A percentile compares a stretch with the other conserved stretches of the same genome.
Evolutionary conservation across 2,113 vertebrate species (phyloP).

Genomic region (Pipa parva): DNA sequence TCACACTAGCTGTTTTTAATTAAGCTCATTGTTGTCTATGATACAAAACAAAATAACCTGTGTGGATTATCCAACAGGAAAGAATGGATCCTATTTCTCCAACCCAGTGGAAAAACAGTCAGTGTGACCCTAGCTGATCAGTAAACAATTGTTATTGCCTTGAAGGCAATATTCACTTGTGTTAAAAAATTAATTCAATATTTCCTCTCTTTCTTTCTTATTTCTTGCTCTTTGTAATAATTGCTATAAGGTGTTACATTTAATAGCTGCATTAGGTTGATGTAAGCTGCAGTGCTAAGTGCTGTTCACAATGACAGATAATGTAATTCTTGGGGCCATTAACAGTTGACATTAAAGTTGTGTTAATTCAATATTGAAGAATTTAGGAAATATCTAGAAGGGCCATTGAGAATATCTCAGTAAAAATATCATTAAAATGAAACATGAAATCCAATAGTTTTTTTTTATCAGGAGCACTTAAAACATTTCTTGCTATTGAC

Average conservation of each 20-base stretch:
- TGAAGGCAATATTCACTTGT: no score
- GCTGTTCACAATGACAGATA: slow-evolving; percentile 28
- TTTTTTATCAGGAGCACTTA: slow-evolving; percentile 24
- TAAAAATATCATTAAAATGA: slow-evolving; percentile 17
- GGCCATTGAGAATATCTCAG: slow-evolving; percentile 8
- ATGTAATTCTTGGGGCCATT: slow-evolving; percentile 32
- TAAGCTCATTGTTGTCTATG: no score
- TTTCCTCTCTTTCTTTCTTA: no score
- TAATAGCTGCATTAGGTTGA: neutral
- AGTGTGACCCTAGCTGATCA: no score
- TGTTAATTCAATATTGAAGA: slow-evolving; percentile 12
- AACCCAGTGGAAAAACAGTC: no score
- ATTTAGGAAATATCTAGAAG: slow-evolving; percentile 5
- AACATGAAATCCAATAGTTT: slow-evolving; percentile 25
- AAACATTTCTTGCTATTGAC: neutral
- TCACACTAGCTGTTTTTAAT: no score
- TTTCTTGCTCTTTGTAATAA: neutral
- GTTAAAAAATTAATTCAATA: no score
- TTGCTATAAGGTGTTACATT: no score
- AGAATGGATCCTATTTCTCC: no score
- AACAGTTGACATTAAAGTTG: slow-evolving; percentile 20
- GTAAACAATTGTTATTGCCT: no score
- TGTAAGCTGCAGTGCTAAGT: slow-evolving; percentile 15
- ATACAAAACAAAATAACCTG: no score
- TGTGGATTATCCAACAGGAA: no score